Base-by-base conservation (phyloP, 2,888 invertebrate species). In the Lithosia quadra region DNA sequence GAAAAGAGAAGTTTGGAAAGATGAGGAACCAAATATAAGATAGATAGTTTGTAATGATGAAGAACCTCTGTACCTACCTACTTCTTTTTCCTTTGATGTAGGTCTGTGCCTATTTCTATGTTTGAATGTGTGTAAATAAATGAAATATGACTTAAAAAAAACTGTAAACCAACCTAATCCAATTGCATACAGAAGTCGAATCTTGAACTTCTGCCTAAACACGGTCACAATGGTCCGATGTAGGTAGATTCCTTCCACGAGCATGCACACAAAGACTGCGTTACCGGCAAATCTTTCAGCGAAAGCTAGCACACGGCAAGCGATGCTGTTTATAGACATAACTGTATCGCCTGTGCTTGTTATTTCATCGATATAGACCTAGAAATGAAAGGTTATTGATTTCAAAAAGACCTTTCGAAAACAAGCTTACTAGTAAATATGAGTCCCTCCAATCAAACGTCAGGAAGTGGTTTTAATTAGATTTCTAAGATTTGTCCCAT, bases 211-310 rank as follows among this genome's bases (percentile, higher is more conserved):
- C 58, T 92, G 90, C 58, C 94, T 95, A 82, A 97, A 97, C 0
- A 96, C 95, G 24, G 96, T 95, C 0, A 96, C 97, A 39, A 97
- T 96, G 22, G 96, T 91, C 61, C 96, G 95, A 81, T 97, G 97
- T 5, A 97, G 85, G 83, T 96, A 96, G 53, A 96, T 89, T 0
- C 96, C 97, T 83, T 97, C 96, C 1, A 96, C 90, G 60, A 97
- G 89, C 97, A 97, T 97, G 85, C 96, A 96, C 4, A 96, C 95
- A 82, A 97, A 97, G 59, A 97, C 96, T 0, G 92, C 91, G 80
- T 96, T 96, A 7, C 94, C 95, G 0, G 96, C 92, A 0, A 95
- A 81, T 58, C 95, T 94, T 74, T 96, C 96, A 0, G 95, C 88
- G 60, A 96, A 91, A 0, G 96, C 95, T 15, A 97, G 87, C 15